Evolutionary conservation across 1,140 invertebrate species (phyloP).

Genomic region (Vanessa atalanta): DNA sequence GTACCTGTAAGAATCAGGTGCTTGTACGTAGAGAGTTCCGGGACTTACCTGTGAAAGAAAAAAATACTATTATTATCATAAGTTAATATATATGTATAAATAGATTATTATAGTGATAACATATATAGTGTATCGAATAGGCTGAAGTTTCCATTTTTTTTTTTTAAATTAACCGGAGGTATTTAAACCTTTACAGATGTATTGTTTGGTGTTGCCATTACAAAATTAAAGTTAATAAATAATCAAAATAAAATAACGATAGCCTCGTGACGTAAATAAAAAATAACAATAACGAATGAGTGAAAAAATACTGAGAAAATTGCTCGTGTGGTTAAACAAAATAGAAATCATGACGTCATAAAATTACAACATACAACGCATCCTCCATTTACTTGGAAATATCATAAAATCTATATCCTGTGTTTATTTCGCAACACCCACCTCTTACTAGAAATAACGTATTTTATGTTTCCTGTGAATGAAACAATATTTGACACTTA

Average conservation of each 20-base stretch:
- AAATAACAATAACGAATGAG: background rate
- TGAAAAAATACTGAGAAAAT: background rate
- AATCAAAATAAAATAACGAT: no score
- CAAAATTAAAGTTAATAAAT: no score
- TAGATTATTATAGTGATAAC: background rate
- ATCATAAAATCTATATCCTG: constrained; percentile 13
- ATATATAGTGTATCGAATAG: no score
- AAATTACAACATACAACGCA: background rate
- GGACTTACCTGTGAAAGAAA: background rate
- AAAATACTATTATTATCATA: background rate
- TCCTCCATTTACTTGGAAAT: constrained; percentile 13
- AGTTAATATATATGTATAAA: background rate
- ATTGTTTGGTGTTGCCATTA: no score
- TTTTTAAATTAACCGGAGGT: no score
- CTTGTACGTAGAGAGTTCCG: background rate
- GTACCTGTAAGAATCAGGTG: background rate
- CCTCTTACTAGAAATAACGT: constrained; percentile 1
- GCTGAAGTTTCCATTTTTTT: no score
- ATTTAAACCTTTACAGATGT: no score
- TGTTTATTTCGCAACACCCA: constrained; percentile 5
- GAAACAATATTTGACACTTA: constrained; percentile 1
- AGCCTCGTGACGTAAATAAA: background rate
- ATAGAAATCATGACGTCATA: background rate
- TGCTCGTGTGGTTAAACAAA: background rate
- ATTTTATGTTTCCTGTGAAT: constrained; percentile 8